Conservation (phyloP, 2,888 invertebrate species). For the Nebria salina region DNA sequence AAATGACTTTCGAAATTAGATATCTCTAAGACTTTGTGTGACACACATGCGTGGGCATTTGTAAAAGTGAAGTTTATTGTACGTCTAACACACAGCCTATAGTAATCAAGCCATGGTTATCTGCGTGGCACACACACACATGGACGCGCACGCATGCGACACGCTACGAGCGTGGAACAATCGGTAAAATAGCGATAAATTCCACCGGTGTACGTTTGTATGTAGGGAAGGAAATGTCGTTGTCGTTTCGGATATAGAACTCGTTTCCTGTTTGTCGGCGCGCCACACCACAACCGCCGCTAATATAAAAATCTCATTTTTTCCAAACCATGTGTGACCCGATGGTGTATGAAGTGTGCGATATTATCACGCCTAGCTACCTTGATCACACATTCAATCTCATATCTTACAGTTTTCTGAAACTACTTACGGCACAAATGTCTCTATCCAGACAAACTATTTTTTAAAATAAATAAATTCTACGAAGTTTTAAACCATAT, state of each 20-base stretch:
- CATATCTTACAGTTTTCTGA: neutral
- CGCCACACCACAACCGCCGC: conserved; percentile 4
- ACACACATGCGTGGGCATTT: neutral
- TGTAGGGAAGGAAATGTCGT: conserved; percentile 22
- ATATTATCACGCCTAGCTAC: conserved; percentile 18
- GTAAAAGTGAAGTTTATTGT: neutral
- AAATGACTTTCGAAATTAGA: neutral
- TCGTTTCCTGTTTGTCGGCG: conserved; percentile 21
- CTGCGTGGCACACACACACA: neutral
- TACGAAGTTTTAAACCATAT: neutral
- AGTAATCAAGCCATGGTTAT: neutral
- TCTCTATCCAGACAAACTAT: too few species aligned
- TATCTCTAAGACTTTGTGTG: neutral
- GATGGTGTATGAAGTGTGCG: conserved; percentile 41
- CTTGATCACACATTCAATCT: neutral
- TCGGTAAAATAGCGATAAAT: conserved; percentile 15
- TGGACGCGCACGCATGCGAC: neutral
- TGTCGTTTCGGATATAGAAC: conserved; percentile 25
- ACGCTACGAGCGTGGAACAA: conserved; percentile 7
- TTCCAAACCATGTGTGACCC: conserved; percentile 7
- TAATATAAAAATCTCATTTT: conserved; percentile 25
- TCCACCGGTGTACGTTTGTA: neutral
- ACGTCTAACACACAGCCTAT: neutral
- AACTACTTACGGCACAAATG: neutral
- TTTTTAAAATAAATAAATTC: neutral